Evolutionary conservation across 2,888 invertebrate species (phyloP).

Genomic region (Napeogenes sylphis): DNA sequence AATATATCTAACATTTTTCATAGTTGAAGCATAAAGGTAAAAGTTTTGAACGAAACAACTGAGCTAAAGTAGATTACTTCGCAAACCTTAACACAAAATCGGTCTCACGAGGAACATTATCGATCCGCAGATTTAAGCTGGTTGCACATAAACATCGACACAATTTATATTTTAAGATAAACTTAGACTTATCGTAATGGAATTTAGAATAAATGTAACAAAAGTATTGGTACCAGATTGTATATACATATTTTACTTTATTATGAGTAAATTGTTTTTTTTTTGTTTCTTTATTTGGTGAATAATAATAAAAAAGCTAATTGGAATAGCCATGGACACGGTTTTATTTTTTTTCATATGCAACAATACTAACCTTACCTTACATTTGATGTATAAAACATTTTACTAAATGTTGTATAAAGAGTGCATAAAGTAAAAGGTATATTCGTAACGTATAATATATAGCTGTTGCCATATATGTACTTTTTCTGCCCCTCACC

Average conservation of each 20-base stretch:
- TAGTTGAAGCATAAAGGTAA: conserved; percentile 1
- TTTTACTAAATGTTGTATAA: too few relatives aligned
- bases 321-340: too few relatives aligned
- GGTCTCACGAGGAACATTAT: not conserved
- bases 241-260: not conserved
- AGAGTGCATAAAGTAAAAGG: too few relatives aligned
- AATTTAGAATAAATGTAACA: not conserved
- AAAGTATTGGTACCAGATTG: not conserved
- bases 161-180: not conserved
- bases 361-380: too few relatives aligned
- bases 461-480: too few relatives aligned
- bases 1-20: not conserved
- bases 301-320: too few relatives aligned
- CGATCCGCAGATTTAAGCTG: not conserved
- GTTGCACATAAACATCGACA: conserved; percentile 2
- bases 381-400: too few relatives aligned
- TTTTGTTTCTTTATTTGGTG: too few relatives aligned
- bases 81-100: conserved; percentile 6
- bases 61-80: conserved; percentile 6
- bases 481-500: too few relatives aligned
- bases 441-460: too few relatives aligned
- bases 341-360: too few relatives aligned
- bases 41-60: conserved; percentile 6
- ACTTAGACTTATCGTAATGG: not conserved
- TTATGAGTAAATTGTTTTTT: too few relatives aligned